Evolutionary conservation across 2,888 invertebrate species (phyloP).

Genomic region (Villa cingulata): DNA sequence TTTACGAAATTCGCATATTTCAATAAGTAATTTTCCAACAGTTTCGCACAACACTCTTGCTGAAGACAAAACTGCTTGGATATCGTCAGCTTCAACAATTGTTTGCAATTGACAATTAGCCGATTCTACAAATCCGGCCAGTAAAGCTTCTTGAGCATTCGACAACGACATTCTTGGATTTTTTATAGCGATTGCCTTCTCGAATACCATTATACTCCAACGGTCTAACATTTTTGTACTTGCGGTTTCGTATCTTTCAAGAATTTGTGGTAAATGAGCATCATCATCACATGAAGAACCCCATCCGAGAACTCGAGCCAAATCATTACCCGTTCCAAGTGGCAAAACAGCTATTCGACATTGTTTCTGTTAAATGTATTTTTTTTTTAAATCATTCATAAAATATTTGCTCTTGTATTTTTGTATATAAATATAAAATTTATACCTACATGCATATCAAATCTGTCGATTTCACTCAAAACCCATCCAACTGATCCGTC

Average conservation of each 20-base stretch:
- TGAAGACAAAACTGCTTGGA: conserved; percentile 54
- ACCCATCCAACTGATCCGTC: conserved; percentile 99
- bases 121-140: conserved; percentile 60
- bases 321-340: conserved; percentile 90
- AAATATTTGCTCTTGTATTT: background rate
- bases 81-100: conserved; percentile 71
- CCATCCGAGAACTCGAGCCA: conserved; percentile 92
- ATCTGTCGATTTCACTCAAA: conserved; percentile 84
- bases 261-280: conserved; percentile 75
- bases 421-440: background rate
- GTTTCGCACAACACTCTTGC: conserved; percentile 66
- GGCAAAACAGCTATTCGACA: conserved; percentile 92
- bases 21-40: conserved; percentile 58
- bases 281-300: conserved; percentile 93
- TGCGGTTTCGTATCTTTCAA: conserved; percentile 92
- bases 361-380: conserved; percentile 69
- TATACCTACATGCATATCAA: conserved; percentile 79
- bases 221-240: conserved; percentile 95
- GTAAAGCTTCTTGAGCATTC: conserved; percentile 38
- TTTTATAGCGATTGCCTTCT: conserved; percentile 52
- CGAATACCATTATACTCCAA: conserved; percentile 94
- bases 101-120: conserved; percentile 70
- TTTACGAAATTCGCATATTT: conserved; percentile 45
- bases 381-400: background rate
- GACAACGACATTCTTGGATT: conserved; percentile 41